Base-by-base conservation (phyloP, 1,140 invertebrate species). In the Neodiprion fabricii region DNA sequence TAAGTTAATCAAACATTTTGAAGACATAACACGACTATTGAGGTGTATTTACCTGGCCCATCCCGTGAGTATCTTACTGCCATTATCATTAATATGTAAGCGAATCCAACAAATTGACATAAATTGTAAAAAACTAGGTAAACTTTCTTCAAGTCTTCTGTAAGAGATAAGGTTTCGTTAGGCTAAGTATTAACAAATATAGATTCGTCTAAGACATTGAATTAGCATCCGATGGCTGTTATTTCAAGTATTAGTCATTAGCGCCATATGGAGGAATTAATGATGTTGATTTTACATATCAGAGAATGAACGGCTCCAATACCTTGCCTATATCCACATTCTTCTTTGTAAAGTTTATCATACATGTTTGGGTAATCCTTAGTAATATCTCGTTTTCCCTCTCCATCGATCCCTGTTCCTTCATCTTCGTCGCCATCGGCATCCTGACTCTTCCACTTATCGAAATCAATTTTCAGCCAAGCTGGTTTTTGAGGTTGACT, bases 111-210 rank as follows among this genome's bases (percentile, higher is more conserved):
- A 85, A 96, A 96, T 91, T 98, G 97, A 83, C 94, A 95, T 74
- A 98, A 87, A 87, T 98, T 98, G 88, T 98, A 98, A 68, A 97
- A 86, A 74, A 96, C 92, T 68, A 98, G 87, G 85, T 98, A 98
- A 0, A 95, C 94, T 82, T 95, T 96, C 80, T 94, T 94, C 11
- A 94, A 89, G 82, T 95, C 93, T 86, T 97, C 92, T 94, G 90
- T 74, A 91, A 90, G 81, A 80, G 75, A 84, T 82, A 77, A 84
- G 72, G 49, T 40, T 40, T 40, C 28, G 28, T 40, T 40, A 40
- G 47, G 48, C 9, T 75, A 61, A 40, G 5, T 40, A 40, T 40
- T 40, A 40, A 40, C 28, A 40, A 40, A 40, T 40, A 40, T 40
- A 40, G 28, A 40, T 40, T 40, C 28, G 5, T 40, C 28, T 40